Conservation (phyloP, 2,888 invertebrate genomes). For the Campoletis raptor region DNA sequence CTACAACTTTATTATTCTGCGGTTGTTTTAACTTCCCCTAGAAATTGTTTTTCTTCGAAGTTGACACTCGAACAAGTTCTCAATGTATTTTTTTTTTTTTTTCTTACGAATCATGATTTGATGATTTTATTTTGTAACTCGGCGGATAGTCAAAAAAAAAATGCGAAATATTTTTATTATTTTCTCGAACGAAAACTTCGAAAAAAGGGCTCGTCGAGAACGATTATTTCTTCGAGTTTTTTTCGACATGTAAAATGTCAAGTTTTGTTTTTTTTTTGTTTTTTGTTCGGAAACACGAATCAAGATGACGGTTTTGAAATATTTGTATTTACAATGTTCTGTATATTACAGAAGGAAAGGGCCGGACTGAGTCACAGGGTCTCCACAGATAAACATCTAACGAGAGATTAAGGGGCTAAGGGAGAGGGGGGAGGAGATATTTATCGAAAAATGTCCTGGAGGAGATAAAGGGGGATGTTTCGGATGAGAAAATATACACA, state of each 20-base stretch:
- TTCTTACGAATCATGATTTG: not conserved
- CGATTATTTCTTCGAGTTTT: not conserved
- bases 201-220: not conserved
- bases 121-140: not conserved
- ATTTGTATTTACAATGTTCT: conserved; percentile 42
- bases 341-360: conserved; percentile 22
- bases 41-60: conserved; percentile 38
- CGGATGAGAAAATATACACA: conserved; percentile 37
- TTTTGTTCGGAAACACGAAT: not conserved
- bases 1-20: conserved; percentile 81
- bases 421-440: conserved; percentile 3
- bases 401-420: not conserved
- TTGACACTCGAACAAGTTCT: not conserved
- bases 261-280: conserved; percentile 42
- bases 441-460: conserved; percentile 54
- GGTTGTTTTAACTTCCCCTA: conserved; percentile 54
- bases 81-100: not conserved
- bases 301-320: conserved; percentile 18
- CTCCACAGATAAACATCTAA: conserved; percentile 1
- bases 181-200: not conserved
- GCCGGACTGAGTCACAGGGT: conserved; percentile 45
- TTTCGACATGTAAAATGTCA: conserved; percentile 25
- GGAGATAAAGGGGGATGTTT: conserved; percentile 49
- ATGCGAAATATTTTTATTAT: not conserved
- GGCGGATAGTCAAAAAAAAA: not conserved